Evolutionary conservation across 2,797 vertebrate genomes (phyloP), one percentile per base, ranked within the genome.

Genomic region (Rhabdophis nuchalis): DNA sequence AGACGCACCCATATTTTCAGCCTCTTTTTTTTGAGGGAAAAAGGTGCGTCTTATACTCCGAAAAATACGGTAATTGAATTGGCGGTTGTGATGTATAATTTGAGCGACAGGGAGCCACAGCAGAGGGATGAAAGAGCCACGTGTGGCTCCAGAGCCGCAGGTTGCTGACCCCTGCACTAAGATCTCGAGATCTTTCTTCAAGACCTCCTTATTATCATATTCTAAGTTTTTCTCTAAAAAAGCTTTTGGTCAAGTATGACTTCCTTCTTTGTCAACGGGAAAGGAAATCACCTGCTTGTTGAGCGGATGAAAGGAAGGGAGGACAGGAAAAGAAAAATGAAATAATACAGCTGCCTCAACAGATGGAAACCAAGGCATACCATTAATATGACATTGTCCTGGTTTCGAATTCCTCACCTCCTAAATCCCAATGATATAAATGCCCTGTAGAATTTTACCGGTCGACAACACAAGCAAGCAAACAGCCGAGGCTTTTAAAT

Each of bases 391-490:
- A 53, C 32, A 72, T 6, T 77, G 8, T 29, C 58, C 86, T 13
- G 41, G 0, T 72, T 56, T 68, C n/a, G 32, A 91, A 85, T 93
- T 91, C 90, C 68, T 7, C 88, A 94, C 50, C 53, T 92, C 68
- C 14, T 18, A 27, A 46, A 32, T 50, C 11, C 57, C 9, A 29
- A 94, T 54, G 23, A 50, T 52, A 58, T 58, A 2, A 12, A 27
- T 50, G 14, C 85, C 25, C 50, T n/a, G 23, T 29, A 88, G 29
- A n/a, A 32, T 23, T 77, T 72, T 68, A 57, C 86, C 29, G 10
- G 92, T 87, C 87, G 88, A 88, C 89, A 32, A 14, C 0, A 4
- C 27, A 85, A 86, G 89, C 64, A 82, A 85, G 92, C 46, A n/a
- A n/a, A n/a, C 86, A 46, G 50, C n/a, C 72, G 87, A 92, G n/a